Evolutionary conservation across 2,113 vertebrate genomes (phyloP).

Genomic region (Myiozetetes cayanensis): DNA sequence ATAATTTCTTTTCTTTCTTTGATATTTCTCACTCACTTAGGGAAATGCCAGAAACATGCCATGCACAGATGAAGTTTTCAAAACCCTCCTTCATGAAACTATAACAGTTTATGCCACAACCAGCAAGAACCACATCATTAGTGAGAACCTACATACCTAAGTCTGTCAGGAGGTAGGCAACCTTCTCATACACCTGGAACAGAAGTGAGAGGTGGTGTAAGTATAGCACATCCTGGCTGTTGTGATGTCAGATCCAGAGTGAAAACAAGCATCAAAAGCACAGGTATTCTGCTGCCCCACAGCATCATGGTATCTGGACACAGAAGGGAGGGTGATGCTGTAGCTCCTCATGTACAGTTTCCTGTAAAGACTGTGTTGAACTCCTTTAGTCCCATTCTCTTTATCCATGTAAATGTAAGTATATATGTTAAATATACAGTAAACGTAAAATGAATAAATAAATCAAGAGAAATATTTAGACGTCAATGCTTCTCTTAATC

Average conservation of each 20-base stretch:
- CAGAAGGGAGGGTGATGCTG: not conserved
- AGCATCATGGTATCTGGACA: not conserved
- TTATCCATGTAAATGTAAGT: not conserved
- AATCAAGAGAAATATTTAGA: not conserved
- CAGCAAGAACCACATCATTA: not conserved
- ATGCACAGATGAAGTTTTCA: not conserved
- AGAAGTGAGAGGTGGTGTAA: not conserved
- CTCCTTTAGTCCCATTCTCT: not conserved
- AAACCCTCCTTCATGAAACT: not conserved
- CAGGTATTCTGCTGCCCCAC: not conserved
- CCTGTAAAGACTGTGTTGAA: not conserved
- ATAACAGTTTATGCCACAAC: not conserved
- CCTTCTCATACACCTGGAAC: conserved; percentile 94
- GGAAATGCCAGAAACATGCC: not conserved
- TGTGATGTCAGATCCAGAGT: not conserved
- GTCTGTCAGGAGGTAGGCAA: conserved; percentile 95
- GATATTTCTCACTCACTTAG: not conserved
- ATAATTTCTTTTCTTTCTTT: not conserved
- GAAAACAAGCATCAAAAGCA: not conserved
- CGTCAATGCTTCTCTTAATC: not conserved
- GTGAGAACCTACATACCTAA: conserved; percentile 80
- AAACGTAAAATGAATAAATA: not conserved
- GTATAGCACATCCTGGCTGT: not conserved
- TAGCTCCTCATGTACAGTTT: not conserved
- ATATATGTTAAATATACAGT: not conserved